phyloP scores from a whole-genome alignment of 2,113 vertebrate genomes.

The Platichthys flesus region DNA sequence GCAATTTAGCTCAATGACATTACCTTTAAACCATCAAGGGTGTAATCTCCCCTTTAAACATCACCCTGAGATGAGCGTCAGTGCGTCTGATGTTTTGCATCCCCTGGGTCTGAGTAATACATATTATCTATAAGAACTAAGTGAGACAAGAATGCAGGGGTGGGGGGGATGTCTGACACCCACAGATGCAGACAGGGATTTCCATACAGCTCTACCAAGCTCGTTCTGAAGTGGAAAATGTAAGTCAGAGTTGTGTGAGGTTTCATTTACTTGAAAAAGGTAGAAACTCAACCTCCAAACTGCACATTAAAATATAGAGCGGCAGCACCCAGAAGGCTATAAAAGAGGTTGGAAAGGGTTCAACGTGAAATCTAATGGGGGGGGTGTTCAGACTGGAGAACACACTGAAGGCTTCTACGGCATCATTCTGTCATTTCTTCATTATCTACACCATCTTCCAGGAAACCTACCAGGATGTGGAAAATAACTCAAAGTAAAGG shows the following conservation, averaged over 20 bases:
- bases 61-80: constrained; percentile 33
- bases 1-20: background rate
- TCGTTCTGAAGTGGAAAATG: background rate
- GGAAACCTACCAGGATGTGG: constrained; percentile 29
- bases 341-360: background rate
- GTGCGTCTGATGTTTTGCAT: constrained; percentile 6
- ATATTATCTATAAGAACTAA: constrained; percentile 39
- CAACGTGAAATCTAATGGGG: constrained; percentile 2
- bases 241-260: background rate
- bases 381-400: constrained; percentile 2
- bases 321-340: background rate
- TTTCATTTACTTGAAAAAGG: constrained; percentile 21
- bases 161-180: constrained; percentile 17
- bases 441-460: background rate
- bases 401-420: background rate
- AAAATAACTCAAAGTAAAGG: constrained; percentile 38
- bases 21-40: background rate
- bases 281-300: constrained; percentile 4
- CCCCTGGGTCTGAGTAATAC: constrained; percentile 44
- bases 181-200: constrained; percentile 28
- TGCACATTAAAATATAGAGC: background rate
- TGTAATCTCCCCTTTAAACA: constrained; percentile 8
- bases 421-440: constrained; percentile 1
- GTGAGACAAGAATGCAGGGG: constrained; percentile 5
- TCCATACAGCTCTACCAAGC: background rate